These are phyloP conservation scores for Enoplolaimus lenunculus DNA, from an alignment of 2,888 invertebrate genomes.

Conservation along the genomic window DNA sequence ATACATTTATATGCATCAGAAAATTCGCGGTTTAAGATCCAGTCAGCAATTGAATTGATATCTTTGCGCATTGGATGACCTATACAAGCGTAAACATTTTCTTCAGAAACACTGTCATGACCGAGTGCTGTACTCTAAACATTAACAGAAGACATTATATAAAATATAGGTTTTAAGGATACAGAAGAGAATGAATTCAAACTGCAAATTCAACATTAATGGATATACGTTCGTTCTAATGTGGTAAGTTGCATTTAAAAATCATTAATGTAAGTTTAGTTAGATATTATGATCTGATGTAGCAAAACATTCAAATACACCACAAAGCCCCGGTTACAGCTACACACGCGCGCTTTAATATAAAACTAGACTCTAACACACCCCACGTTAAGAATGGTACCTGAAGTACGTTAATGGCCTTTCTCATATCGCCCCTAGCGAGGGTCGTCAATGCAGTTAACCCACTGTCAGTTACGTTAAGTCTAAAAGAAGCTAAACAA, in stretches of 20 bases:
- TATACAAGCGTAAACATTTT: conserved; percentile 83
- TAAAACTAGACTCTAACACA: too few species aligned
- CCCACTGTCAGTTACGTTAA: conserved; percentile 70
- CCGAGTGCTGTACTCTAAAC: conserved; percentile 73
- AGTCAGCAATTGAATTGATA: conserved; percentile 70
- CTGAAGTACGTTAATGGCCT: conserved; percentile 86
- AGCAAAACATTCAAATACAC: too few species aligned
- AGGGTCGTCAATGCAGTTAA: conserved; percentile 71
- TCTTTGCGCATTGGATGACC: conserved; percentile 83
- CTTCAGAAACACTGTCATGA: conserved; percentile 70
- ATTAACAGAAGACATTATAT: background rate
- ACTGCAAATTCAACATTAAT: too few species aligned
- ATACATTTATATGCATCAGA: conserved; percentile 30
- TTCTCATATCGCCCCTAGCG: conserved; percentile 92
- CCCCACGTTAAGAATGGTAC: too few species aligned
- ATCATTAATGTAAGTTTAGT: too few species aligned
- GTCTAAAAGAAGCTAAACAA: too few species aligned
- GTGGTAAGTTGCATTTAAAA: too few species aligned
- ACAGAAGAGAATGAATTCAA: too few species aligned
- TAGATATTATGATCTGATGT: too few species aligned
- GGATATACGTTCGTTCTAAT: too few species aligned
- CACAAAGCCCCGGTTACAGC: too few species aligned
- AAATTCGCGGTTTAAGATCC: conserved; percentile 50
- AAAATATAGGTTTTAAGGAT: background rate
- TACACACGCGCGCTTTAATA: too few species aligned